A percentile compares a stretch with the other conserved stretches of the same genome.
These are phyloP conservation scores for Theristicus caerulescens DNA, from an alignment of 2,113 vertebrate genomes.

Conservation along the genomic window DNA sequence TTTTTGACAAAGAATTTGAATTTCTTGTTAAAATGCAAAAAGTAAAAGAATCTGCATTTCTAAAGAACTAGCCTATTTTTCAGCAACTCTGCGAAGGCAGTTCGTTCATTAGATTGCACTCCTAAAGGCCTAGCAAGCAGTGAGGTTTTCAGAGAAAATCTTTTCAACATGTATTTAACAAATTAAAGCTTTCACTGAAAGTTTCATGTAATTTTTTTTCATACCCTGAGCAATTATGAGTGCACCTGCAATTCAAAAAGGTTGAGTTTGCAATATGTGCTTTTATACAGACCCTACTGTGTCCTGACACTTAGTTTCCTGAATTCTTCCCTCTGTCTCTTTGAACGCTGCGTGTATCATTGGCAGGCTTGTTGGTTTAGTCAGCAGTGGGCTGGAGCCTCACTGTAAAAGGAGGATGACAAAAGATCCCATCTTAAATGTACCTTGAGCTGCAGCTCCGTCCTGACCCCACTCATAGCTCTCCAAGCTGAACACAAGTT, in stretches of 20 bases:
- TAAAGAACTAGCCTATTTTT: neutral
- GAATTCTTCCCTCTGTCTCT: neutral
- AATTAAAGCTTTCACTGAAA: neutral
- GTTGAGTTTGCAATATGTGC: neutral
- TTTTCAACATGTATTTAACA: neutral
- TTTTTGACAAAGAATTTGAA: neutral
- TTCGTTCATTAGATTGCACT: neutral
- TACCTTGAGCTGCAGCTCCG: neutral
- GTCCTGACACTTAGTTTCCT: neutral
- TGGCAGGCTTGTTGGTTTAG: neutral
- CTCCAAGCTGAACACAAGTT: neutral
- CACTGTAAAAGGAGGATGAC: neutral
- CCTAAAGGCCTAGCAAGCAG: neutral
- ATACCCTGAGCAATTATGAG: neutral
- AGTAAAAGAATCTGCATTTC: neutral
- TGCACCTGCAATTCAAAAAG: neutral
- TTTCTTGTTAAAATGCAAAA: neutral
- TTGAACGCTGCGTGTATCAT: neutral
- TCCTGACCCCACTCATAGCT: neutral
- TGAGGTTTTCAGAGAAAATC: neutral
- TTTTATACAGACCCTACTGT: neutral
- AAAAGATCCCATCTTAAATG: neutral
- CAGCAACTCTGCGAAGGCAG: neutral
- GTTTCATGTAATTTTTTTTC: neutral
- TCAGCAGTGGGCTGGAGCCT: neutral